A percentile compares a stretch with the other conserved stretches of the same genome.
These are phyloP conservation scores for Heliconius cydno DNA, from an alignment of 2,888 invertebrate genomes.

Conservation along the genomic window DNA sequence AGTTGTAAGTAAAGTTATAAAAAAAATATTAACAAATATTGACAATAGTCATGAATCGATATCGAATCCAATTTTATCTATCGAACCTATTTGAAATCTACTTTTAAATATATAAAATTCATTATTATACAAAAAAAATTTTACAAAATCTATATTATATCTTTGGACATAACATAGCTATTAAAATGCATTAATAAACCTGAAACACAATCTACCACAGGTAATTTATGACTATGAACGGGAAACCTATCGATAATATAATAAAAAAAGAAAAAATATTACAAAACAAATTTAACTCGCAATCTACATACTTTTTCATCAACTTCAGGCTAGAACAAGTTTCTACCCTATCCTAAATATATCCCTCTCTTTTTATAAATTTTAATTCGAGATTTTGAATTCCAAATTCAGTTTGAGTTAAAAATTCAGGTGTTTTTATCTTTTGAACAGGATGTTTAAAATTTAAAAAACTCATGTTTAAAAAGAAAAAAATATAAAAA, in stretches of 20 bases:
- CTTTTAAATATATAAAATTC: neutral
- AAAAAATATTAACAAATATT: too few relatives aligned
- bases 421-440: neutral
- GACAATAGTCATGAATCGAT: too few relatives aligned
- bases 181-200: constrained; percentile 1
- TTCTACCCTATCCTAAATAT: neutral
- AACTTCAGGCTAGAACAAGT: neutral
- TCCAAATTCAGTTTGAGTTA: neutral
- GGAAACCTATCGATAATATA: neutral
- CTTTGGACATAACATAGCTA: constrained; percentile 8
- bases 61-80: too few relatives aligned
- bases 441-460: neutral
- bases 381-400: neutral
- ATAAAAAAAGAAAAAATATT: neutral
- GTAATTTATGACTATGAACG: neutral
- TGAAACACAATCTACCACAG: neutral
- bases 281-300: neutral
- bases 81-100: too few relatives aligned
- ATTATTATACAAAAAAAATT: neutral
- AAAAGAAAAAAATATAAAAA: neutral
- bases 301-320: neutral
- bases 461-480: neutral
- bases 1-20: too few relatives aligned
- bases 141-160: constrained; percentile 5
- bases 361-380: neutral